Base-by-base conservation (phyloP, 2,888 invertebrate genomes). In the Melieria picta region DNA sequence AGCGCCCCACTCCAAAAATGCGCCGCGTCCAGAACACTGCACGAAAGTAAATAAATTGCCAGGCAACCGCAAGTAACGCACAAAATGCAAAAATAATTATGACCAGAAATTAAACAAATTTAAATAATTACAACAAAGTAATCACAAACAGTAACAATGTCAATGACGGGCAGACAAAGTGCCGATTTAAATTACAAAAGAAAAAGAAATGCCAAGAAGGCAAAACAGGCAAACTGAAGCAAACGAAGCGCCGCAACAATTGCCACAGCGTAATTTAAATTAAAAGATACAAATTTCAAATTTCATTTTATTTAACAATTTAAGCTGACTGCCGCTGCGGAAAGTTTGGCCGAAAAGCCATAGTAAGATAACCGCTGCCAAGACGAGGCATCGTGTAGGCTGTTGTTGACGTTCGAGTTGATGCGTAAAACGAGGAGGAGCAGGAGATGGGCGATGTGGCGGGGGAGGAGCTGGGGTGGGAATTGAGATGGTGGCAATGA, bases 301-400 rank as follows among this genome's bases (percentile, higher is more conserved):
- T 48, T 67, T 67, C 57, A 67, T 71, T 67, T 58, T 45, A 63
- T 71, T 63, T 62, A 67, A 50, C 63, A 58, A 63, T 66, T 71
- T 66, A 66, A 71, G 61, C 62, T 60, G 50, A 7, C 58, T 30
- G 30, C 30, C 30, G 30, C 30, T 2, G 30, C 30, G 30, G 30
- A 30, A 30, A 30, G 30, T 30, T 30, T 46, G 63, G 63, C 47
- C 16, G 30, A 46, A 46, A 63, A 63, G 30, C 30, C 30, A 30
- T 30, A 30, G 30, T 30, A 30, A 30, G 30, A 30, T 30, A 30
- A 30, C 30, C 30, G 30, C 30, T 30, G 30, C 30, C 30, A 30
- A 30, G 30, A 30, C 30, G 30, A 30, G 30, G 30, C 30, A 30
- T 30, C 30, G 30, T 30, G 30, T 30, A 30, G 30, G 30, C 30